phyloP scores from a whole-genome alignment of 2,888 invertebrate genomes.

The Anorthoa munda region DNA sequence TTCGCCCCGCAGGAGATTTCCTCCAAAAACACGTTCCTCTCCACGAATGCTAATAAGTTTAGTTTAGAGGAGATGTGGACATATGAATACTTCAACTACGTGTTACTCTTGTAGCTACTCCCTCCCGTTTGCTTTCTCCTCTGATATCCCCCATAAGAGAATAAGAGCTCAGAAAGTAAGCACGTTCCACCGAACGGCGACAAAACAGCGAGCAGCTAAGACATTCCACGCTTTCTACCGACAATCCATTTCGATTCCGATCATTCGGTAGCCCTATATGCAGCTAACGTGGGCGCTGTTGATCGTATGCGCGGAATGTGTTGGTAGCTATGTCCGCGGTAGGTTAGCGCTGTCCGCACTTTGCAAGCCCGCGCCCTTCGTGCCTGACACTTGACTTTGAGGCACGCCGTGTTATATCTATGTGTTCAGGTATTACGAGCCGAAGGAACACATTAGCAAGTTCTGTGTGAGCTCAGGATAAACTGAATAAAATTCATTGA shows the following conservation, averaged over 20 bases:
- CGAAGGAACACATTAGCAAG: not conserved
- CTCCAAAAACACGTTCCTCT: too few relatives aligned
- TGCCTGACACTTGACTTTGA: slow-evolving; percentile 70
- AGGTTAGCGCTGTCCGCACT: slow-evolving; percentile 71
- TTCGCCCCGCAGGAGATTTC: too few relatives aligned
- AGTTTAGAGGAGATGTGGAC: not conserved
- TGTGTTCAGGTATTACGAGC: slow-evolving; percentile 9
- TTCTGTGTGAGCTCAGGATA: not conserved
- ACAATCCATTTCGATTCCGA: slow-evolving; percentile 49
- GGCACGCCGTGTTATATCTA: slow-evolving; percentile 16
- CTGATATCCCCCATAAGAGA: slow-evolving; percentile 16
- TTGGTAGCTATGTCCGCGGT: slow-evolving; percentile 56
- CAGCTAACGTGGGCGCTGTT: slow-evolving; percentile 70
- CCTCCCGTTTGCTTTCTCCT: slow-evolving; percentile 6
- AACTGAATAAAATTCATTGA: not conserved
- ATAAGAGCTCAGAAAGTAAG: slow-evolving; percentile 21
- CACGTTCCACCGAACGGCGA: slow-evolving; percentile 29
- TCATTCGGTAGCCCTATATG: slow-evolving; percentile 57
- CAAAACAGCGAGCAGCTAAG: slow-evolving; percentile 13
- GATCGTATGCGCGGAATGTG: slow-evolving; percentile 76
- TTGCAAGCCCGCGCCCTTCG: slow-evolving; percentile 65
- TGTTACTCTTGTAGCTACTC: not conserved
- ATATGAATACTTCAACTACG: not conserved
- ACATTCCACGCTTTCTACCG: slow-evolving; percentile 55
- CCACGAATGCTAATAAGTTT: not conserved